A percentile compares a stretch with the other conserved stretches of the same genome.
phyloP scores from a whole-genome alignment of 2,888 invertebrate genomes.

The Phortica okadai region DNA sequence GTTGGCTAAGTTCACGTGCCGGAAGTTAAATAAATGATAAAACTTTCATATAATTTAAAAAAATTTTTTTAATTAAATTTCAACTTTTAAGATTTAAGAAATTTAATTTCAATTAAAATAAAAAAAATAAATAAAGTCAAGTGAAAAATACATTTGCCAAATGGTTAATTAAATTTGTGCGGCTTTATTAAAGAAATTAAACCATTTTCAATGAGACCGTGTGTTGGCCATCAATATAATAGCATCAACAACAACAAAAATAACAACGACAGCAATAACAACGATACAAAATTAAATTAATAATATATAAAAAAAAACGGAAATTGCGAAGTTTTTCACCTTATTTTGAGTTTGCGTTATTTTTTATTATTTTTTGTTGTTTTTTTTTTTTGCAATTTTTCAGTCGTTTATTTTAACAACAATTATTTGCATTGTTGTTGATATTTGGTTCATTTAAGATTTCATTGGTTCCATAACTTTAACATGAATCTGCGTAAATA shows the following conservation, averaged over 20 bases:
- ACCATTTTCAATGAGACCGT: conserved; percentile 57
- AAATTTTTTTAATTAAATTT: neutral
- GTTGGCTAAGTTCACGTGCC: neutral
- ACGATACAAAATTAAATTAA: conserved; percentile 26
- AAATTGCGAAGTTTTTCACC: too few relatives aligned
- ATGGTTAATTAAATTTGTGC: conserved; percentile 71
- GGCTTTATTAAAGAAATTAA: conserved; percentile 71
- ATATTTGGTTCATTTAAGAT: neutral
- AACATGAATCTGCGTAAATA: conserved; percentile 52
- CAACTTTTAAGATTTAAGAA: neutral
- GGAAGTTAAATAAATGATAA: neutral
- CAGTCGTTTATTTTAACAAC: neutral
- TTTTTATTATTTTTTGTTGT: neutral
- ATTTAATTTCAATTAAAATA: conserved; percentile 54
- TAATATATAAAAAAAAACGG: neutral
- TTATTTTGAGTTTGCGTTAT: too few relatives aligned
- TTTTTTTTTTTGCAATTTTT: neutral
- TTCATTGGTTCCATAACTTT: neutral
- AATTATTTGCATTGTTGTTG: neutral
- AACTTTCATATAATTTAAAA: too few relatives aligned
- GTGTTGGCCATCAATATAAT: conserved; percentile 26
- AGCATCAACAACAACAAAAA: conserved; percentile 43
- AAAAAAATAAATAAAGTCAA: conserved; percentile 65
- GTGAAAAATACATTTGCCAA: conserved; percentile 72
- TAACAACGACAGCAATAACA: conserved; percentile 42